Percentiles rank a stretch among this genome's conserved stretches.
Evolutionary conservation across 2,797 vertebrate species (phyloP).

Genomic region (Karalla daura): DNA sequence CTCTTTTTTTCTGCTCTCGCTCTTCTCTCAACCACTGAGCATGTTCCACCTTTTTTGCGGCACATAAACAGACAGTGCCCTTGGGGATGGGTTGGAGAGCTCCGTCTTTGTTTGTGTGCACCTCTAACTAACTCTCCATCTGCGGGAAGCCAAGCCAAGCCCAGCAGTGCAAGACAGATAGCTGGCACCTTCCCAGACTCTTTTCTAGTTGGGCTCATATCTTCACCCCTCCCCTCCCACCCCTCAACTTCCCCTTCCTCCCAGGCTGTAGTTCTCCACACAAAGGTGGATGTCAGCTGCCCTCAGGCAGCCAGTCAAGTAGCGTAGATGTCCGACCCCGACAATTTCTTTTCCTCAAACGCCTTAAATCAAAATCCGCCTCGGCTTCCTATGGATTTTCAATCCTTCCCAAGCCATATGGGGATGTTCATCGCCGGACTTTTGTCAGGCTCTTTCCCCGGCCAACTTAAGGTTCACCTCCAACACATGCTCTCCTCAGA

Average conservation of each 20-base stretch:
- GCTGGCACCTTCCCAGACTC: constrained; percentile 78
- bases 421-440: constrained; percentile 41
- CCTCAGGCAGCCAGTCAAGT: constrained; percentile 60
- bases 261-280: constrained; percentile 63
- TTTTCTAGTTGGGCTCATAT: constrained; percentile 69
- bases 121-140: constrained; percentile 83
- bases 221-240: constrained; percentile 65
- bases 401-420: constrained; percentile 37
- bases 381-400: constrained; percentile 38
- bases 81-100: constrained; percentile 76
- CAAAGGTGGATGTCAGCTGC: constrained; percentile 61
- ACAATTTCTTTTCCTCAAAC: constrained; percentile 40
- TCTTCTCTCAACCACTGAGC: constrained; percentile 56
- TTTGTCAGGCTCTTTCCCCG: constrained; percentile 32
- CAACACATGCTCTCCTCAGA: constrained; percentile 41
- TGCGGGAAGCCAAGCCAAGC: constrained; percentile 75
- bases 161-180: constrained; percentile 79
- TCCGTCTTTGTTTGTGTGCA: constrained; percentile 79
- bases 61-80: constrained; percentile 78
- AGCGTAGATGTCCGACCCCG: constrained; percentile 40
- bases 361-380: constrained; percentile 53
- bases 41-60: constrained; percentile 71
- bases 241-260: constrained; percentile 66
- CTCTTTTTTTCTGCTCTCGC: constrained; percentile 23
- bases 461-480: constrained; percentile 56